phyloP scores from a whole-genome alignment of 2,113 vertebrate species.

The Corythoichthys haematopterus region DNA sequence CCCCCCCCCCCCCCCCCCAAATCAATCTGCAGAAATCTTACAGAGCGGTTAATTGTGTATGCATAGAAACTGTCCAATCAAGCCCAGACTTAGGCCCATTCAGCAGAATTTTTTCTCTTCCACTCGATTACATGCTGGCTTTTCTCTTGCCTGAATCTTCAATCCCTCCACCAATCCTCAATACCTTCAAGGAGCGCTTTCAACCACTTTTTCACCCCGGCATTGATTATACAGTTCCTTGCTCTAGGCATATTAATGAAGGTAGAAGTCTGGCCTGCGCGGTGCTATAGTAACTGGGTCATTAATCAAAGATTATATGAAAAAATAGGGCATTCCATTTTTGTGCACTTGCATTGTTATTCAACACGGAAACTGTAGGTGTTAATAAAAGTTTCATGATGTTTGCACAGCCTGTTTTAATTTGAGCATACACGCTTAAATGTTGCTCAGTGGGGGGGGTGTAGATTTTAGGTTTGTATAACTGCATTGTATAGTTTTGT shows the following conservation, averaged over 20 bases:
- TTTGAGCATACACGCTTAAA: neutral
- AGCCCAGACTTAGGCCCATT: conserved; percentile 42
- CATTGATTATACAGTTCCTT: conserved; percentile 38
- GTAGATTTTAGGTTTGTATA: neutral
- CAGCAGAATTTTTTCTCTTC: conserved; percentile 48
- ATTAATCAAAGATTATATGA: conserved; percentile 37
- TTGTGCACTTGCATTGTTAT: conserved; percentile 7
- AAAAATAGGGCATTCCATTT: conserved; percentile 10
- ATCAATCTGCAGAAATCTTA: neutral
- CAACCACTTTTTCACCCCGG: neutral
- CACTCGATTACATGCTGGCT: conserved; percentile 53
- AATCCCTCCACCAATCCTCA: conserved; percentile 25
- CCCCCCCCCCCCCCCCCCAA: too few species aligned
- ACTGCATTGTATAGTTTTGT: neutral
- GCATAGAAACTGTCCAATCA: conserved; percentile 32
- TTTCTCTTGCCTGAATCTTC: conserved; percentile 22
- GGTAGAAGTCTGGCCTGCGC: conserved; percentile 17
- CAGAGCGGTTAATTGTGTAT: conserved; percentile 43
- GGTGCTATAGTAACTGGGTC: conserved; percentile 20
- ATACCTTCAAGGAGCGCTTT: conserved; percentile 25
- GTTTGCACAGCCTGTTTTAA: neutral
- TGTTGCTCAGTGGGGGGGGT: neutral
- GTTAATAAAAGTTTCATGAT: conserved; percentile 3
- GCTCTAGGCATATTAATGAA: conserved; percentile 43
- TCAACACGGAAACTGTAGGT: conserved; percentile 1